phyloP scores from a whole-genome alignment of 2,113 vertebrate species.

The Jacana jacana region DNA sequence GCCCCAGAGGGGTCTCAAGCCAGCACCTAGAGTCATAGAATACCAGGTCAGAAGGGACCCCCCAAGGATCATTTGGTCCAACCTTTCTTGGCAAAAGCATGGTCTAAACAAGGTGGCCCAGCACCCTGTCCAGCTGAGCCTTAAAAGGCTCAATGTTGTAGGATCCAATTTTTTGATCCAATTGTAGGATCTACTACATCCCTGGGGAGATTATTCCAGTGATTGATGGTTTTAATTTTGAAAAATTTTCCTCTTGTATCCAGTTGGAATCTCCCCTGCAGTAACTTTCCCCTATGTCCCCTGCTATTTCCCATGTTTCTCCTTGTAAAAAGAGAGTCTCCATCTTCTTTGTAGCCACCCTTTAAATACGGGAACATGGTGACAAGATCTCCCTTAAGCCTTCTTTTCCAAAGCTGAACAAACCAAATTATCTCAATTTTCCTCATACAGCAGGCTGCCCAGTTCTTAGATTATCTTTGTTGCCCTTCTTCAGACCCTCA shows the following conservation, averaged over 20 bases:
- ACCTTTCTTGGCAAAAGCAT: neutral
- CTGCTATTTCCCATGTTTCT: neutral
- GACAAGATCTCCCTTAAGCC: neutral
- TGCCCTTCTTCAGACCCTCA: neutral
- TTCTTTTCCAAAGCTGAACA: neutral
- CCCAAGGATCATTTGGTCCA: neutral
- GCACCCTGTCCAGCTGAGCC: neutral
- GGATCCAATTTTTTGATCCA: no score
- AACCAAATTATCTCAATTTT: neutral
- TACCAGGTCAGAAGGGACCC: neutral
- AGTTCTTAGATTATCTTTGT: neutral
- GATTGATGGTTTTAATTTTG: neutral
- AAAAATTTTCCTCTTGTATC: neutral
- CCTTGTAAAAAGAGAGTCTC: neutral
- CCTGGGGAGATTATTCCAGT: neutral
- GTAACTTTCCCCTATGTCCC: neutral
- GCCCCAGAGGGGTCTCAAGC: neutral
- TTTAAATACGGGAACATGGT: neutral
- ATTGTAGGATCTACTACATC: neutral
- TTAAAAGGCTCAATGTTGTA: neutral
- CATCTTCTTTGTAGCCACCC: neutral
- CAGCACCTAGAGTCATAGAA: neutral
- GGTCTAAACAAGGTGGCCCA: neutral
- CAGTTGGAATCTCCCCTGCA: neutral
- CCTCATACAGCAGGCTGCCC: neutral